These are phyloP conservation scores for Phylloscopus trochilus DNA, from an alignment of 2,113 vertebrate genomes.

Conservation along the genomic window DNA sequence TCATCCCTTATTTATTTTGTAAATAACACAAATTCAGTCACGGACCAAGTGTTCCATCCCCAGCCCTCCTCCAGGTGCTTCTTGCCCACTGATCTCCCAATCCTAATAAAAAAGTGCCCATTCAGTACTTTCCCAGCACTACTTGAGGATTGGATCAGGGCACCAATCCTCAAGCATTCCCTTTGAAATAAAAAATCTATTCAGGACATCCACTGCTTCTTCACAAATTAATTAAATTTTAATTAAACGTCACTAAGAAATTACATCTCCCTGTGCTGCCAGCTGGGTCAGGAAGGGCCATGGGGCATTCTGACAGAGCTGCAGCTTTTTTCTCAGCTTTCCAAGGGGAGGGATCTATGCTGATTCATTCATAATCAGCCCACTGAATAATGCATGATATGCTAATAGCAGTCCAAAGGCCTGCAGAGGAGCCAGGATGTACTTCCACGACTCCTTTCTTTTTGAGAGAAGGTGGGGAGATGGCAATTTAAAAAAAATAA, in stretches of 20 bases:
- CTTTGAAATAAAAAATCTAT: slow-evolving; percentile 16
- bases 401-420: not conserved
- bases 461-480: not conserved
- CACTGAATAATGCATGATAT: not conserved
- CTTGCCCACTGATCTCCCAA: not conserved
- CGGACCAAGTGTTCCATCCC: not conserved
- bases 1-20: not conserved
- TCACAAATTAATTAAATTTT: slow-evolving; percentile 23
- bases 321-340: not conserved
- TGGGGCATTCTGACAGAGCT: not conserved
- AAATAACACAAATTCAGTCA: not conserved
- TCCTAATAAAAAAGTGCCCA: not conserved
- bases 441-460: not conserved
- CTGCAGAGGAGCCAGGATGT: not conserved
- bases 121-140: not conserved
- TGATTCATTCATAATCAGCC: slow-evolving; percentile 27
- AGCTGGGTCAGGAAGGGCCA: not conserved
- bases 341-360: not conserved
- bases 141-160: not conserved
- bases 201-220: not conserved
- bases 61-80: not conserved
- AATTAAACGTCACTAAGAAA: slow-evolving; percentile 12
- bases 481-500: not conserved
- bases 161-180: not conserved
- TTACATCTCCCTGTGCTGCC: not conserved